phyloP scores from a whole-genome alignment of 2,888 invertebrate species.

The Lacanobia oleracea region DNA sequence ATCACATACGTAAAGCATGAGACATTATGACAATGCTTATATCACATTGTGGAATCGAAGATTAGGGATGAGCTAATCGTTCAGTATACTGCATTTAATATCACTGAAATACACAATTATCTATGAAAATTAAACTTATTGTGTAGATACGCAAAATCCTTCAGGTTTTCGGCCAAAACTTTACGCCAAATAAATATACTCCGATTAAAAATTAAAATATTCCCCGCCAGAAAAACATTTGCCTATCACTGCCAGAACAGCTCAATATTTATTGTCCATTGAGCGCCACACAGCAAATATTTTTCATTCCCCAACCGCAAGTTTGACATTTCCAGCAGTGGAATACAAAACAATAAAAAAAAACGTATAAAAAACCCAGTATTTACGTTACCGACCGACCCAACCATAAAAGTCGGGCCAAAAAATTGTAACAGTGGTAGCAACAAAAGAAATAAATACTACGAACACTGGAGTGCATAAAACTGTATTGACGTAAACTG shows the following conservation, averaged over 20 bases:
- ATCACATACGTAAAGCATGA: too few relatives aligned
- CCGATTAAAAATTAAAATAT: constrained; percentile 14
- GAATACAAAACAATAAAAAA: constrained; percentile 55
- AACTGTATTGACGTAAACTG: constrained; percentile 63
- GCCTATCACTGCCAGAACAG: constrained; percentile 44
- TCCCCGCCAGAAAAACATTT: constrained; percentile 22
- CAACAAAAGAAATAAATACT: constrained; percentile 63
- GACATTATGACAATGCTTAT: too few relatives aligned
- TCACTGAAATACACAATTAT: background rate
- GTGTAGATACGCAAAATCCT: background rate
- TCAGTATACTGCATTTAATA: background rate
- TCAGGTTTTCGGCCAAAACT: too few relatives aligned
- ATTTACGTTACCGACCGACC: constrained; percentile 61
- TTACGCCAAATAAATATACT: constrained; percentile 9
- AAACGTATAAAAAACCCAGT: constrained; percentile 30
- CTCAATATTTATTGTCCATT: constrained; percentile 58
- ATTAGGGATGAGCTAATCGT: too few relatives aligned
- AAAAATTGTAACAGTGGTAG: constrained; percentile 60
- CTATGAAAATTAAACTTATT: background rate
- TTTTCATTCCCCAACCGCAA: constrained; percentile 59
- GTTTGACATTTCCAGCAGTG: constrained; percentile 60
- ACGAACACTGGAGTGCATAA: constrained; percentile 60
- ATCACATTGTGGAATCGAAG: too few relatives aligned
- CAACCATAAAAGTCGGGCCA: constrained; percentile 62
- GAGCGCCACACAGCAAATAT: constrained; percentile 53